Conservation (phyloP, 2,888 invertebrate species). For the Parthenolecanium corni region DNA sequence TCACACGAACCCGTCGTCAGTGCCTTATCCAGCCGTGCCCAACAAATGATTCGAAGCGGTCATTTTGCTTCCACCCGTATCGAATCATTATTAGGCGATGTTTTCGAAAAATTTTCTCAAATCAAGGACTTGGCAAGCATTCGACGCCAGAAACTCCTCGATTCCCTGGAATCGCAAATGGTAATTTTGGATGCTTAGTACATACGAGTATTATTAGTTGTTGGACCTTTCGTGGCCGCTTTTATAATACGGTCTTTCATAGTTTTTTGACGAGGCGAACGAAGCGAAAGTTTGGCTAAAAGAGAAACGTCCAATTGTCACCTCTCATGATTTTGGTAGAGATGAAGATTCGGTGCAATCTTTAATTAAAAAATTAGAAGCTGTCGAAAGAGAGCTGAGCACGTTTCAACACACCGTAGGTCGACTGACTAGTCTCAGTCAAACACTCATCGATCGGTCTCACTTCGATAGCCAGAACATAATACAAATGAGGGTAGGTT, state of each 20-base stretch:
- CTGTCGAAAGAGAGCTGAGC: conserved; percentile 65
- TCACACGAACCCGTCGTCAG: conserved; percentile 76
- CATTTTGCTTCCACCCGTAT: conserved; percentile 74
- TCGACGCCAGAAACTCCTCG: conserved; percentile 58
- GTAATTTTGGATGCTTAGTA: conserved; percentile 40
- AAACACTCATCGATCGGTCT: conserved; percentile 55
- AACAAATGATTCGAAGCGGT: conserved; percentile 65
- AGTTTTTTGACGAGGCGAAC: conserved; percentile 78
- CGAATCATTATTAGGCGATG: conserved; percentile 51
- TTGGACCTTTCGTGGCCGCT: background rate
- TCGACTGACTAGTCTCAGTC: conserved; percentile 55
- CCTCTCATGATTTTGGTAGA: conserved; percentile 69
- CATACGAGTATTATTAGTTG: background rate
- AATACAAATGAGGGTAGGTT: conserved; percentile 45
- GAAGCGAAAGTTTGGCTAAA: conserved; percentile 89
- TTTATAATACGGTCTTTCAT: background rate
- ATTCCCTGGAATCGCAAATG: conserved; percentile 73
- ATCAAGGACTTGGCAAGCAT: conserved; percentile 61
- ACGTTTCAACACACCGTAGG: conserved; percentile 62
- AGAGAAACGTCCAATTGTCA: conserved; percentile 65
- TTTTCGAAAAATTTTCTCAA: conserved; percentile 57
- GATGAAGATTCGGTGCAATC: conserved; percentile 85
- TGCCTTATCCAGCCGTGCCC: conserved; percentile 58
- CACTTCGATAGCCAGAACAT: conserved; percentile 74
- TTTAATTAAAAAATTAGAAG: conserved; percentile 71